Base-by-base conservation (phyloP, 2,888 invertebrate genomes). In the Mantis religiosa region DNA sequence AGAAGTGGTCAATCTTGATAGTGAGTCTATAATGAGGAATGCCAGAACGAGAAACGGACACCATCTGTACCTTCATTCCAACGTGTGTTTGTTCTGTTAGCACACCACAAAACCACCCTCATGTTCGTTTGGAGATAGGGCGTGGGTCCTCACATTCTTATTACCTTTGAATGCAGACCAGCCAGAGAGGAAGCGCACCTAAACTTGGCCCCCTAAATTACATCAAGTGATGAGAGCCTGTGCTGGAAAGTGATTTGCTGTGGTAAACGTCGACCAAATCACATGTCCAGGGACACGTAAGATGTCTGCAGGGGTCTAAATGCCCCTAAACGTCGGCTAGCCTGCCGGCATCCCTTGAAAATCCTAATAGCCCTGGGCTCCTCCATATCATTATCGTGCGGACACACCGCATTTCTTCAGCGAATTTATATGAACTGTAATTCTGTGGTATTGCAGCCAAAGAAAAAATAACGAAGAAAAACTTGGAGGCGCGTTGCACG, bases 271-370 rank as follows among this genome's bases (percentile, higher is more conserved):
- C 54, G 54, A 54, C 54, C 54, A 54, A 54, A 87, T 87, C 82
- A n/a, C 82, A 82, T 34, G 41, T 87, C 87, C 34, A 82, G 25
- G 34, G 87, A 87, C 87, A 87, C 87, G 87, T 87, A 87, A 12
- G 14, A 25, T 34, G 82, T 82, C 82, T 41, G 54, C 20, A 34
- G n/a, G 47, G 81, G 86, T 20, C 87, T 87, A 87, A 87, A 82
- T n/a, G 87, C 34, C 82, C 54, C 87, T 87, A 87, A 87, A 87
- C 87, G 34, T 87, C 25, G 82, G 82, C 82, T 41, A 41, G 41
- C 41, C 41, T 41, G 41, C 41, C 41, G 41, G 41, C 41, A 41
- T 41, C 41, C 41, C 41, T 41, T 41, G 41, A 41, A 41, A 34
- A 34, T 30, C 82, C 82, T 82, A 87, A 87, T 82, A 87, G 87